Conservation (phyloP, 2,888 invertebrate genomes). For the Mythimna loreyi region DNA sequence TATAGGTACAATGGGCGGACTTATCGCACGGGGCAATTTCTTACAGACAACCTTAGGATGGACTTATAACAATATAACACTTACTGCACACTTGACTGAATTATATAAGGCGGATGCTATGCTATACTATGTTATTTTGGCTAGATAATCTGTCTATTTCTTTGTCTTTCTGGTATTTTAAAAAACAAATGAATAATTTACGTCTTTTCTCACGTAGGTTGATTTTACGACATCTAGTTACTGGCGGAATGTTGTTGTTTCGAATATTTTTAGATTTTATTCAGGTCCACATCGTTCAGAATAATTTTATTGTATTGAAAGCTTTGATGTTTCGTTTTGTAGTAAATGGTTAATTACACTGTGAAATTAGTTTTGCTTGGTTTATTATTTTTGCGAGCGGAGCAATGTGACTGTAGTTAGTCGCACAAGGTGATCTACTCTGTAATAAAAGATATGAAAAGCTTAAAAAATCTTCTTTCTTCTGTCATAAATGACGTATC, state of each 20-base stretch:
- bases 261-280: conserved; percentile 56
- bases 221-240: conserved; percentile 30
- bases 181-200: conserved; percentile 35
- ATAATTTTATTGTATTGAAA: conserved; percentile 42
- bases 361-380: conserved; percentile 20
- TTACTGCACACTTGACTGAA: too few relatives aligned
- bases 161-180: not conserved
- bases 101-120: too few relatives aligned
- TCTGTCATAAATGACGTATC: too few relatives aligned
- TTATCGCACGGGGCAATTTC: too few relatives aligned
- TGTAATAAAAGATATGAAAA: not conserved
- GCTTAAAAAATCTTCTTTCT: too few relatives aligned
- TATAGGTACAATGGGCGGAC: too few relatives aligned
- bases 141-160: not conserved
- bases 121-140: not conserved
- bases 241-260: conserved; percentile 37
- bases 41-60: too few relatives aligned
- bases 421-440: not conserved
- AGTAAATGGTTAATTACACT: conserved; percentile 25
- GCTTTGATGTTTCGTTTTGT: conserved; percentile 50
- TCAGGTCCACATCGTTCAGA: conserved; percentile 30
- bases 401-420: not conserved
- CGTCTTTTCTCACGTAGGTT: conserved; percentile 26
- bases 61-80: too few relatives aligned
- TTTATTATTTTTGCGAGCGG: conserved; percentile 12